Evolutionary conservation across 2,888 invertebrate genomes (phyloP), one percentile per base, ranked within the genome.

Genomic region (Hypomecis atomaria): DNA sequence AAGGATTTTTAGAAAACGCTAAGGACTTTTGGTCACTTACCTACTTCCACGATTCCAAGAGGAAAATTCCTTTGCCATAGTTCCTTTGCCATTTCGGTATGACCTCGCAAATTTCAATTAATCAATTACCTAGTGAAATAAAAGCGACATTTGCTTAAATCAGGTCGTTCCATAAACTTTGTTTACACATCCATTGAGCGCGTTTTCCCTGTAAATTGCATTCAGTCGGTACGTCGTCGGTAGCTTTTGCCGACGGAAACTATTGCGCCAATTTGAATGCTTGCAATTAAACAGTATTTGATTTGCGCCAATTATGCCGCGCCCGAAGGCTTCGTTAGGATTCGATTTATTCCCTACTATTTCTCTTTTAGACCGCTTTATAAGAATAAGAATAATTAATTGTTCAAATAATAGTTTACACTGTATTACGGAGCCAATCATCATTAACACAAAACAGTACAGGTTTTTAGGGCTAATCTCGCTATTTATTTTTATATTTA

Each of bases 121-220:
- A 45, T 47, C 3, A 47, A 47, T 47, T 23, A 47, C 34, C 36
- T 10, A 33, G 40, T 6, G 36, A 44, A 34, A 54, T 53, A 33
- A 5, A 36, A 44, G 13, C 44, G 9, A 37, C 37, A 42, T 55
- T 55, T 43, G 42, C 23, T 55, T 33, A 65, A 75, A 78, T 75
- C 71, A 69, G 66, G 62, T 52, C 62, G 67, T 49, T 57, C 54
- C 52, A 52, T 56, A 52, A 65, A 56, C 56, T 33, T n/a, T 59
- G 49, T 61, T 58, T 71, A 64, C 65, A 50, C 50, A 71, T 65
- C 71, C 75, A 78, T 78, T 79, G 74, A 73, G 73, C 71, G 73
- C 78, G 77, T 77, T 79, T 76, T 72, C 73, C 72, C 74, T 76
- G 73, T 74, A 77, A 78, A 81, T 79, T 77, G 77, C 75, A 78